Conservation (phyloP, 2,113 vertebrate genomes). For the Porphyrio hochstetteri region DNA sequence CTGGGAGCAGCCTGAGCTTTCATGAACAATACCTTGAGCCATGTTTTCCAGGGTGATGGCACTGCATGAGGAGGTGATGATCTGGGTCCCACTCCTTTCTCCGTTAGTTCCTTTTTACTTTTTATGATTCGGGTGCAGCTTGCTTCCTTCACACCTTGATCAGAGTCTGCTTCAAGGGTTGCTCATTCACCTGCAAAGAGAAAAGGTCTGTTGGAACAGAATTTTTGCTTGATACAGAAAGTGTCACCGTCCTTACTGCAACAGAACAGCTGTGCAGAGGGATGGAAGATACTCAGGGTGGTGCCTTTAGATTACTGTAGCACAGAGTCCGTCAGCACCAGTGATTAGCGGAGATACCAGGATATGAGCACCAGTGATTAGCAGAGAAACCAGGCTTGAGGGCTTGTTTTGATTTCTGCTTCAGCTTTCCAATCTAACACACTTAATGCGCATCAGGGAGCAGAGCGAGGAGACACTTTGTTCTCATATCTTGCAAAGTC, state of each 20-base stretch:
- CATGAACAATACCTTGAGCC: neutral
- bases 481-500: constrained; percentile 50
- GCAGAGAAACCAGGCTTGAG: neutral
- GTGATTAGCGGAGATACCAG: neutral
- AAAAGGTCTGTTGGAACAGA: neutral
- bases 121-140: neutral
- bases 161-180: neutral
- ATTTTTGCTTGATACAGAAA: neutral
- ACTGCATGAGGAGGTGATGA: neutral
- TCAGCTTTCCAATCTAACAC: neutral
- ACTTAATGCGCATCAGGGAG: constrained; percentile 37
- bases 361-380: neutral
- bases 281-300: neutral
- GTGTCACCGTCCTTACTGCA: neutral
- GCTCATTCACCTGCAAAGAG: neutral
- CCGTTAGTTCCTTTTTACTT: neutral
- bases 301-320: neutral
- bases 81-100: neutral
- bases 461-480: constrained; percentile 26
- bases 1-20: neutral
- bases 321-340: neutral
- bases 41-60: neutral
- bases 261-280: neutral
- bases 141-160: neutral
- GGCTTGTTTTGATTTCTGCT: constrained; percentile 28